These are phyloP conservation scores for Arge pagana DNA, from an alignment of 2,888 invertebrate species.

Conservation along the genomic window DNA sequence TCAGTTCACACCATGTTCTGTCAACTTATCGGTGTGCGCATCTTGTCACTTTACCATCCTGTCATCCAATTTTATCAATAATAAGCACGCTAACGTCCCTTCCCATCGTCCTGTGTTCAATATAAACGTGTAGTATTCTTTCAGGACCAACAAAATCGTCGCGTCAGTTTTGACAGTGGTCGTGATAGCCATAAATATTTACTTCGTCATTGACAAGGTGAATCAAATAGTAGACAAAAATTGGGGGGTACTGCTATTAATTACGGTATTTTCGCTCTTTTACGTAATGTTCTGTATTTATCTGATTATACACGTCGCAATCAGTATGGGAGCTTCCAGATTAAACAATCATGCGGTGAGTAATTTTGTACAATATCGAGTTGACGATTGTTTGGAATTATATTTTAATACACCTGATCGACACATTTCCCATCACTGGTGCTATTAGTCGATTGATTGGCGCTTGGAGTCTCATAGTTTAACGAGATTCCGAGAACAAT, in stretches of 20 bases:
- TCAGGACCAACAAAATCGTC: constrained; percentile 71
- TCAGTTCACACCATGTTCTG: no score
- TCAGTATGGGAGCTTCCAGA: constrained; percentile 67
- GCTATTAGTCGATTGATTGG: no score
- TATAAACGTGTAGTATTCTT: constrained; percentile 46
- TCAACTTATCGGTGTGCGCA: neutral
- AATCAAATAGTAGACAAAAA: constrained; percentile 55
- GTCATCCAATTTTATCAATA: neutral
- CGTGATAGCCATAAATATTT: constrained; percentile 80
- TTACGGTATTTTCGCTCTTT: constrained; percentile 64
- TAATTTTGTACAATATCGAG: constrained; percentile 30
- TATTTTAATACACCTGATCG: constrained; percentile 7
- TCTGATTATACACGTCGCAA: constrained; percentile 73
- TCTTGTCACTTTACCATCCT: neutral
- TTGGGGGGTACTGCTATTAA: constrained; percentile 58
- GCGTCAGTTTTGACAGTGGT: constrained; percentile 69
- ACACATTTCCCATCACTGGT: no score
- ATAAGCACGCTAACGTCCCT: no score
- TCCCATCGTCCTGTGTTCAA: neutral
- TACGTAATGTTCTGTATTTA: constrained; percentile 78
- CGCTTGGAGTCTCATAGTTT: no score
- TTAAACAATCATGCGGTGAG: constrained; percentile 61
- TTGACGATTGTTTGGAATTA: neutral
- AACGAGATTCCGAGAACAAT: no score
- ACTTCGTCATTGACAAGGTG: constrained; percentile 72